A percentile compares a stretch with the other conserved stretches of the same genome.
Conservation (phyloP, 2,888 invertebrate genomes). For the Craniophora ligustri region DNA sequence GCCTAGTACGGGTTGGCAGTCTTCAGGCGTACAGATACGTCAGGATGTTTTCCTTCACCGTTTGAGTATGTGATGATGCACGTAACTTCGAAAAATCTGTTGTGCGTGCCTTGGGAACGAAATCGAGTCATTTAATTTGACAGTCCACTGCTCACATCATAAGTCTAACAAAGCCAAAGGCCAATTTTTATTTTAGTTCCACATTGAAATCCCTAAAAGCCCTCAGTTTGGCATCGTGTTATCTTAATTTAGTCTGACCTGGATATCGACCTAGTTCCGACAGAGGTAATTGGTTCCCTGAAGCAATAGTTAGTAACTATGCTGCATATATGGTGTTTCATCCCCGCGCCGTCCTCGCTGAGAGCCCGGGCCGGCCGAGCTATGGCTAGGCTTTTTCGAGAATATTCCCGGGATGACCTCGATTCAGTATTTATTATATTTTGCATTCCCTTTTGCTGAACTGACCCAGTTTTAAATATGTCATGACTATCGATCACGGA, state of each 20-base stretch:
- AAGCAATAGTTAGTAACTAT: not conserved
- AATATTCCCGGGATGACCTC: constrained; percentile 1
- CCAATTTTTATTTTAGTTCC: not conserved
- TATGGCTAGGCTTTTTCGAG: constrained; percentile 1
- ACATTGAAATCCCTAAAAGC: not conserved
- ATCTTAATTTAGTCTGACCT: constrained; percentile 11
- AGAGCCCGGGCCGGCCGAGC: not conserved
- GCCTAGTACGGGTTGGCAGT: too few relatives aligned
- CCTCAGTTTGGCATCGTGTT: not conserved
- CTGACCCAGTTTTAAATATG: constrained; percentile 17
- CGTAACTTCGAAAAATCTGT: too few relatives aligned
- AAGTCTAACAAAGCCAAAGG: too few relatives aligned
- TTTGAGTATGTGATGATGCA: too few relatives aligned
- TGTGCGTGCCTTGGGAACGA: too few relatives aligned
- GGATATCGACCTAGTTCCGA: constrained; percentile 24
- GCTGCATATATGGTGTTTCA: not conserved
- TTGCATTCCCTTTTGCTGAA: not conserved
- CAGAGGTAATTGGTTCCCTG: constrained; percentile 19
- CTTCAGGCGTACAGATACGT: too few relatives aligned
- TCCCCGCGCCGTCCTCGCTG: not conserved
- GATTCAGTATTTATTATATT: constrained; percentile 7
- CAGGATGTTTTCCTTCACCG: too few relatives aligned
- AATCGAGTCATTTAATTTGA: too few relatives aligned
- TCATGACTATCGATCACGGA: too few relatives aligned
- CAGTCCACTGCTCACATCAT: too few relatives aligned